Conservation (phyloP, 2,888 invertebrate species). For the Dryococelus australis region DNA sequence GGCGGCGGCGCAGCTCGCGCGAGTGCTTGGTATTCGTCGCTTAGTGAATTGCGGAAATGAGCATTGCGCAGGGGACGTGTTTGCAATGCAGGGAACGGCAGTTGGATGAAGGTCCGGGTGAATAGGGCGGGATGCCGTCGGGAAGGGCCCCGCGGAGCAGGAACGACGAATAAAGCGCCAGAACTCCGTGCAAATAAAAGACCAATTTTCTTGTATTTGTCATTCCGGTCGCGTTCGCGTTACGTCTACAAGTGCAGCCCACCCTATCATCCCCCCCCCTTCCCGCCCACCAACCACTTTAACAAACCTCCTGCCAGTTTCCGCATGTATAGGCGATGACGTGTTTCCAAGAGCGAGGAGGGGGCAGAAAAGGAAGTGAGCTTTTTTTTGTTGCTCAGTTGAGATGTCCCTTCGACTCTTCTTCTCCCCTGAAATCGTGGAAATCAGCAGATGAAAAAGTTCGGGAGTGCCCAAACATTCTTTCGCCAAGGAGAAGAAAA, state of each 20-base stretch:
- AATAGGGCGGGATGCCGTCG: neutral
- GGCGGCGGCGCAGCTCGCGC: neutral
- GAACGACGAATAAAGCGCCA: neutral
- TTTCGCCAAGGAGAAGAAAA: neutral
- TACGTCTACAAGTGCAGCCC: neutral
- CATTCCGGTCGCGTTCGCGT: neutral
- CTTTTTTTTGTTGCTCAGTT: neutral
- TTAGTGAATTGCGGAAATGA: neutral
- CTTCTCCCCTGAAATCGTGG: neutral
- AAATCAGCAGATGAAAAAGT: slow-evolving; percentile 6
- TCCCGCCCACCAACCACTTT: too few relatives aligned
- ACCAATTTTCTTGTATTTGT: slow-evolving; percentile 16
- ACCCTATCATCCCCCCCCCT: neutral
- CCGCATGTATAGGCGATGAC: too few relatives aligned
- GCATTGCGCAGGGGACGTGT: neutral
- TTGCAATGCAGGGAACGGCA: neutral
- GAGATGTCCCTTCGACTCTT: neutral
- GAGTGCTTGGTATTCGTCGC: neutral
- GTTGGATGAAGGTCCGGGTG: neutral
- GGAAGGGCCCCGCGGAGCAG: neutral
- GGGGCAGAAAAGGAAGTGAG: neutral
- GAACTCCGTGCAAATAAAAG: slow-evolving; percentile 8
- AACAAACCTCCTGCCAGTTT: too few relatives aligned
- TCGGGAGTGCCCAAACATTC: neutral
- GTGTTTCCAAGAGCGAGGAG: neutral